Conservation (phyloP, 2,888 invertebrate species). For the Clepsis dumicolana region DNA sequence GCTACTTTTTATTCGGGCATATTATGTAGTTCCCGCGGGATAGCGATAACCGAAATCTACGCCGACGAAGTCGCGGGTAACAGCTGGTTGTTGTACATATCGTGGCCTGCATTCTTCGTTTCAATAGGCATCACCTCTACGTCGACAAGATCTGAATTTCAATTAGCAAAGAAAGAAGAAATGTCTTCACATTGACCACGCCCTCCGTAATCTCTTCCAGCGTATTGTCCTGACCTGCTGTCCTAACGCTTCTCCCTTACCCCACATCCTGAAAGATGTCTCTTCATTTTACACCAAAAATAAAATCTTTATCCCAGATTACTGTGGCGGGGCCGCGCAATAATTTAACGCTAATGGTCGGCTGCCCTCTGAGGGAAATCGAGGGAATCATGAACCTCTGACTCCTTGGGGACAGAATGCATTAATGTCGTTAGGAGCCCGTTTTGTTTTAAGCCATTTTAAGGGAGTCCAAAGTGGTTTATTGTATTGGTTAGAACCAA, state of each 20-base stretch:
- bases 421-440: conserved; percentile 45
- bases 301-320: conserved; percentile 78
- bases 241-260: conserved; percentile 25
- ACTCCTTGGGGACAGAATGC: conserved; percentile 49
- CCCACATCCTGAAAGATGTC: conserved; percentile 64
- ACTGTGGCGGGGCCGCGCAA: conserved; percentile 60
- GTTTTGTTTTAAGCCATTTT: conserved; percentile 35
- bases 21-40: no score
- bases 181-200: no score
- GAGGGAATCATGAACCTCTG: conserved; percentile 43
- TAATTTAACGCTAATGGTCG: conserved; percentile 79
- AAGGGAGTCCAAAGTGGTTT: not conserved
- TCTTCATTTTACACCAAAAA: conserved; percentile 80
- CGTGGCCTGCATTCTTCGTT: no score
- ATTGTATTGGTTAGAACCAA: not conserved
- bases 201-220: no score
- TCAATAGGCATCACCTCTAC: no score
- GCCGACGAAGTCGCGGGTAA: no score
- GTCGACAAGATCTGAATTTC: no score
- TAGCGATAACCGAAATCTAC: no score
- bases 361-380: conserved; percentile 66
- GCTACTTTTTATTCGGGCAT: no score
- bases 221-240: no score
- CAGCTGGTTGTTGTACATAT: no score
- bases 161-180: no score